Evolutionary conservation across 2,113 vertebrate genomes (phyloP).

Genomic region (Bucco capensis): DNA sequence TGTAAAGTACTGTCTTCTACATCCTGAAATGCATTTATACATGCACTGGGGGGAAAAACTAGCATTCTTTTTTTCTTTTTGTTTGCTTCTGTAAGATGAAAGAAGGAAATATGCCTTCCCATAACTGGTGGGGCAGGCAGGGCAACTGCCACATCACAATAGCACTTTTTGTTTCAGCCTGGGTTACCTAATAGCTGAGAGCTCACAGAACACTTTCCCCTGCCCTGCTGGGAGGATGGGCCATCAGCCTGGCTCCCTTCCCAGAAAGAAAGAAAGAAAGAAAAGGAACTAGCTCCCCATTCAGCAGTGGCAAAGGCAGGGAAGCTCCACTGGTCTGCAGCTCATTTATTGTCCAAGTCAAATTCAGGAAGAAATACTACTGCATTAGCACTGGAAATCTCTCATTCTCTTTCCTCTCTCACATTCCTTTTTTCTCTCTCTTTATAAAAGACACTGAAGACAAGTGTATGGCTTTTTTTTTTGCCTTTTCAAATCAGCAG

Average conservation of each 20-base stretch:
- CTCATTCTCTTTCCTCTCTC: background rate
- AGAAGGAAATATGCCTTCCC: conserved; percentile 26
- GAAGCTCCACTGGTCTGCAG: background rate
- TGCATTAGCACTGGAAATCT: background rate
- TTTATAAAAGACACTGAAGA: background rate
- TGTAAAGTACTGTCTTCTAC: background rate
- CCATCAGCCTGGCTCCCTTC: background rate
- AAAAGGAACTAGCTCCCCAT: background rate
- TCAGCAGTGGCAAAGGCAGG: background rate
- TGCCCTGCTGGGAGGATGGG: background rate
- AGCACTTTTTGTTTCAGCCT: conserved; percentile 40
- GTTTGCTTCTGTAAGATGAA: conserved; percentile 35
- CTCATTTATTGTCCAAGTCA: background rate
- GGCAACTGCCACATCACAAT: conserved; percentile 47
- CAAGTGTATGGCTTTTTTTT: background rate
- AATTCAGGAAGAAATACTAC: background rate
- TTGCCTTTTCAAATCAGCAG: background rate
- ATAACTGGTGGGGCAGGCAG: conserved; percentile 15
- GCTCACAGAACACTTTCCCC: background rate
- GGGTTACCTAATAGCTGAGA: conserved; percentile 41
- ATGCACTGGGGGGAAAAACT: background rate
- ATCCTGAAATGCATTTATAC: background rate
- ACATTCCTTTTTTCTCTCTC: background rate
- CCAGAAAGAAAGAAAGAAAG: background rate
- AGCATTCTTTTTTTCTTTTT: background rate